Evolutionary conservation across 2,888 invertebrate genomes (phyloP), one percentile per base, ranked within the genome.

Genomic region (Rhopalosiphum nymphaeae): DNA sequence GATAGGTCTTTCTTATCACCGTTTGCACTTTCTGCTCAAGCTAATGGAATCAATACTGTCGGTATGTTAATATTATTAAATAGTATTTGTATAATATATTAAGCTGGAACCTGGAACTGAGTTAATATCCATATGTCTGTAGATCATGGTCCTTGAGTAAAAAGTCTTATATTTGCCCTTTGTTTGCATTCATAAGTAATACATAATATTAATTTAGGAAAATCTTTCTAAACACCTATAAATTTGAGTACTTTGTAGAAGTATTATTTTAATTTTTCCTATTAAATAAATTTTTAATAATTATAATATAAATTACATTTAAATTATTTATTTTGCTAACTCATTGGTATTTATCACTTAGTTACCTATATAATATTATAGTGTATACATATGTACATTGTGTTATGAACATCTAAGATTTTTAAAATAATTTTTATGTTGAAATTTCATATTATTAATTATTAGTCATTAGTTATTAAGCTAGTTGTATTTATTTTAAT

Each of bases 1-100:
- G 99, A 99, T 96, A 98, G 98, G 95, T 98, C 98, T 95, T 99
- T 98, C 96, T 97, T 99, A 97, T 99, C 99, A 95, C 99, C 99
- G 26, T 99, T 99, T 96, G 98, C 99, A 90, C 97, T 98, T 96
- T 98, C 98, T 96, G 99, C 99, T 95, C 97, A 98, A 95, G 97
- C 98, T 95, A 98, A 98, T 96, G 99, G 99, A 95, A 99, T 99
- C 95, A 97, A 98, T 96, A 98, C 98, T 95, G 97, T 98, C 96
- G 99, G 98, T 98, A 96, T 96, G 96, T 95, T 29, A 61, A 42
- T 57, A 67, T 78, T 36, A 36, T 78, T 78, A 36, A 78, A 21
- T 9, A 36, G 0, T 36, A 36, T 36, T 9, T 78, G 21, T 16
- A 21, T 53, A 53, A 53, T 67, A 36, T 78, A 16, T 36, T 78